Evolutionary conservation across 2,113 vertebrate genomes (phyloP).

Genomic region (Poeciliopsis prolifica): DNA sequence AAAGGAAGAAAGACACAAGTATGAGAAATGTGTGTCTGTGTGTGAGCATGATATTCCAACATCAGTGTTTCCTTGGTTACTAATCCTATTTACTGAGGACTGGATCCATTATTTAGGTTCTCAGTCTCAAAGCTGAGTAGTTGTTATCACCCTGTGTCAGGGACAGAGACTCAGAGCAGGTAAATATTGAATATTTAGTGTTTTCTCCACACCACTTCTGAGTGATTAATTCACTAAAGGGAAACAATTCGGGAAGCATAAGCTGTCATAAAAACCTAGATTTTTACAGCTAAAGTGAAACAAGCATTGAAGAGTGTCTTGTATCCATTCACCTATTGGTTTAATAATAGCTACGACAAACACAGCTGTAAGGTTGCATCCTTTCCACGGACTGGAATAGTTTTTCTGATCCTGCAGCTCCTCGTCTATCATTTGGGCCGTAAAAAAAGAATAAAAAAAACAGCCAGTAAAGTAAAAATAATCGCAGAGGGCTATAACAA

Average conservation of each 20-base stretch:
- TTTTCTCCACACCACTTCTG: conserved; percentile 52
- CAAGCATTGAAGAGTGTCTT: not conserved
- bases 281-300: conserved; percentile 7
- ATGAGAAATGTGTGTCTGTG: conserved; percentile 27
- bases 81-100: conserved; percentile 78
- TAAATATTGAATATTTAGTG: conserved; percentile 52
- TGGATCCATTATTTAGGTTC: conserved; percentile 75
- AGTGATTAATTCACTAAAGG: conserved; percentile 41
- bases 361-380: conserved; percentile 26
- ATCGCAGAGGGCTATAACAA: conserved; percentile 21
- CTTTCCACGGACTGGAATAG: conserved; percentile 17
- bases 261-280: conserved; percentile 36
- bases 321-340: not conserved
- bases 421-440: conserved; percentile 24
- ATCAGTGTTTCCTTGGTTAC: conserved; percentile 77
- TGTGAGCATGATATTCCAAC: conserved; percentile 35
- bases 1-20: conserved; percentile 9
- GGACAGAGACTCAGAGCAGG: conserved; percentile 50
- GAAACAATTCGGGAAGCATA: conserved; percentile 39
- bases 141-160: conserved; percentile 74
- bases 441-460: conserved; percentile 15
- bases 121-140: conserved; percentile 70
- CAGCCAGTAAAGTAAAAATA: not conserved
- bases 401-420: conserved; percentile 17
- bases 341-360: conserved; percentile 3